Conservation (phyloP, 2,888 invertebrate species). For the Sinhomidia bicolor region DNA sequence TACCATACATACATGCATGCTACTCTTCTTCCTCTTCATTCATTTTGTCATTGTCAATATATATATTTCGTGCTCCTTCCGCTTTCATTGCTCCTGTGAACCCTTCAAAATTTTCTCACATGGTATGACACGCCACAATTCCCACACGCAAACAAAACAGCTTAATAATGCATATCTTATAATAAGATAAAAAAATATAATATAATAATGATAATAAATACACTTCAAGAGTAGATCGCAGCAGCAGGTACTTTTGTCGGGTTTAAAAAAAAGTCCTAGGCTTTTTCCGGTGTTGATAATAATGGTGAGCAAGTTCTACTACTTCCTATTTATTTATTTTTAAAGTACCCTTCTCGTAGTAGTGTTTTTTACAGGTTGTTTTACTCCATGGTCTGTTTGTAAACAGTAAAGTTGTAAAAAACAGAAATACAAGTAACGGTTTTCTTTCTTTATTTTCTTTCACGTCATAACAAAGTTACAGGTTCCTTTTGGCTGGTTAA, state of each 20-base stretch:
- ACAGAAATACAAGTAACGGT: constrained; percentile 35
- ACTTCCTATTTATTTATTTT: no score
- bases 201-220: not conserved
- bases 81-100: not conserved
- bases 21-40: no score
- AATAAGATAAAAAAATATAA: not conserved
- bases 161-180: not conserved
- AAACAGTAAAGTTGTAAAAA: constrained; percentile 22
- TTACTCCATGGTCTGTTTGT: not conserved
- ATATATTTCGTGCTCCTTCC: not conserved
- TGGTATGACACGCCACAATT: constrained; percentile 1
- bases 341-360: no score
- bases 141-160: constrained; percentile 11
- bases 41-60: no score
- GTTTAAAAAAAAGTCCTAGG: not conserved
- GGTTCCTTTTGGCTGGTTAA: no score
- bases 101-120: constrained; percentile 4
- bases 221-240: not conserved
- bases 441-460: constrained; percentile 47
- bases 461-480: constrained; percentile 62
- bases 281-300: not conserved
- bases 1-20: no score
- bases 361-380: constrained; percentile 19
- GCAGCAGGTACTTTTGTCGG: not conserved
- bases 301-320: no score